Evolutionary conservation across 2,113 vertebrate genomes (phyloP).

Genomic region (Anarhynchus alexandrinus): DNA sequence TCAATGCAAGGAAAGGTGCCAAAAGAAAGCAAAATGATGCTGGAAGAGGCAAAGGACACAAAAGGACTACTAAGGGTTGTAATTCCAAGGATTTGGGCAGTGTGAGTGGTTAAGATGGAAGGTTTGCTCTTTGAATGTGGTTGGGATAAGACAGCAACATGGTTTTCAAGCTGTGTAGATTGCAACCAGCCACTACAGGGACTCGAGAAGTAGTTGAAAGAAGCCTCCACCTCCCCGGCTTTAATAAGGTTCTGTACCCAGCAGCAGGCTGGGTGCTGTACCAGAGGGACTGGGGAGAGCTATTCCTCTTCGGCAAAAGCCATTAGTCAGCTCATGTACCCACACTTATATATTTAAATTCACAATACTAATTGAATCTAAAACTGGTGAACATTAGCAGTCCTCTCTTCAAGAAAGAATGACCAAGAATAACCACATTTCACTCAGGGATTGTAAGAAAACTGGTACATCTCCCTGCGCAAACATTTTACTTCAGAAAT

Average conservation of each 20-base stretch:
- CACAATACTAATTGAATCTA: not conserved
- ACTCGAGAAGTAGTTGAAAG: not conserved
- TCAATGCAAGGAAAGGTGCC: not conserved
- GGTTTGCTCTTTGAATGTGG: not conserved
- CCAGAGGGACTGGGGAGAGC: not conserved
- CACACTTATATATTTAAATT: not conserved
- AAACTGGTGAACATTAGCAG: not conserved
- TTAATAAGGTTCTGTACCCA: not conserved
- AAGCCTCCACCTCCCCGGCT: not conserved
- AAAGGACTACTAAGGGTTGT: not conserved
- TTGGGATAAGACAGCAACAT: accelerated
- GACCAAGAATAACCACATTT: not conserved
- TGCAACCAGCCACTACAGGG: not conserved
- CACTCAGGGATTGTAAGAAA: not conserved
- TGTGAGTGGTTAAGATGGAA: not conserved
- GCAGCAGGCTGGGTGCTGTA: no score
- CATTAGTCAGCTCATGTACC: not conserved
- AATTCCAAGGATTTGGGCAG: not conserved
- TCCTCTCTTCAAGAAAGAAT: not conserved
- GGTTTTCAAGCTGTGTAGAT: not conserved
- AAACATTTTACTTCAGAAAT: not conserved
- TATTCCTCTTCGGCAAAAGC: not conserved
- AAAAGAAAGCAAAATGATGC: not conserved
- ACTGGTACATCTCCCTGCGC: not conserved
- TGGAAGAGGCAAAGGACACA: not conserved